Base-by-base conservation (phyloP, 2,113 vertebrate species). In the Otocyon megalotis region DNA sequence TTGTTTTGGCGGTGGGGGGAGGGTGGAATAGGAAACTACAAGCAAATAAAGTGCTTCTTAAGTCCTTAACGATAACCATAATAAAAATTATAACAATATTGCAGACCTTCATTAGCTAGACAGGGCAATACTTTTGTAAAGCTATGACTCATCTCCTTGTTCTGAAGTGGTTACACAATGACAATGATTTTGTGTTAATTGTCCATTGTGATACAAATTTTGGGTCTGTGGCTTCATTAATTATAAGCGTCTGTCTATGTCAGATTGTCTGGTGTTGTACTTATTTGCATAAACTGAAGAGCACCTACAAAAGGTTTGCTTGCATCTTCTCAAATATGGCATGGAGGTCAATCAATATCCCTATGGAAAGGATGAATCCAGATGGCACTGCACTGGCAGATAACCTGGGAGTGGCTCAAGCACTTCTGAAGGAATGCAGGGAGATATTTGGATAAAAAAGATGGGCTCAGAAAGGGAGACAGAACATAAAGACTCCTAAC, bases 81-180 rank as follows among this genome's bases (percentile, higher is more conserved):
- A 88, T 74, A 79, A 86, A 93, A 92, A 90, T 74, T 79, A 63
- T 85, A 91, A 56, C 35, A 94, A 28, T 88, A 88, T 32, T 91
- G 19, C 4, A 81, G 15, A 71, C 32, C 72, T n/a, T 94, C 24
- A 67, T 88, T 90, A 92, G 93, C 63, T 90, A 50, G 48, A 79
- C 11, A 82, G 53, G 62, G 24, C 48, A 58, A 83, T 24, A 54
- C 26, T 97, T 77, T 88, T 77, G 16, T 67, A 89, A 94, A 91
- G 8, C 79, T 96, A 5, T 94, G 86, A 93, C 86, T 97, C 77
- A 89, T 91, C 48, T 80, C 11, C 35, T 82, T 95, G 32, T 94
- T 96, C 58, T 94, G 54, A 94, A 72, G 67, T 89, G 81, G 93
- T 88, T 81, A 87, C 3, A 65, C 48, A 30, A 86, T 94, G 86